Evolutionary conservation across 2,797 vertebrate genomes (phyloP).

Genomic region (Rhincodon typus): DNA sequence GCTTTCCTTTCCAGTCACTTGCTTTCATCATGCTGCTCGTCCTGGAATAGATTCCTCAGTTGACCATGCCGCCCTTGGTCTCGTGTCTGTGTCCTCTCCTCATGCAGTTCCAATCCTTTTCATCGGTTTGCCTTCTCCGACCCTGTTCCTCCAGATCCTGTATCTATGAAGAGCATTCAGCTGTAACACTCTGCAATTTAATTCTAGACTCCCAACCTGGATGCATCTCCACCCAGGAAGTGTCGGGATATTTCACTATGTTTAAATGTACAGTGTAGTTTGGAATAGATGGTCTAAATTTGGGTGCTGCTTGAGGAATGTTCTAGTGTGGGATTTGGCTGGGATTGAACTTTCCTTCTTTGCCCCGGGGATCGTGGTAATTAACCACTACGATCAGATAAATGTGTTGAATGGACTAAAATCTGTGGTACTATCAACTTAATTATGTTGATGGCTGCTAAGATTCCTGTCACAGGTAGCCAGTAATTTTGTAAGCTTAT

Average conservation of each 20-base stretch:
- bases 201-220: neutral
- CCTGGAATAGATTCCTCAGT: neutral
- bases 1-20: no score
- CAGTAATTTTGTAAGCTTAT: neutral
- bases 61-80: no score
- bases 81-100: neutral
- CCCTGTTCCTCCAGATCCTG: neutral
- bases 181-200: neutral
- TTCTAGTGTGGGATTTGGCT: neutral
- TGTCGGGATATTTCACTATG: no score
- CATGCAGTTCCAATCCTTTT: no score
- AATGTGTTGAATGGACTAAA: neutral
- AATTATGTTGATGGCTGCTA: neutral
- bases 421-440: neutral
- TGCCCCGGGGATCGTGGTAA: neutral
- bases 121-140: no score
- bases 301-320: neutral
- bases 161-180: neutral
- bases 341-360: neutral
- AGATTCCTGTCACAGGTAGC: neutral
- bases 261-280: neutral
- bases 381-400: neutral
- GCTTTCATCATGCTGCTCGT: neutral
- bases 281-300: no score
- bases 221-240: no score